Evolutionary conservation across 35 echinoderm and acorn worm genomes (phyloP).

Genomic region (Ptychodera flava): DNA sequence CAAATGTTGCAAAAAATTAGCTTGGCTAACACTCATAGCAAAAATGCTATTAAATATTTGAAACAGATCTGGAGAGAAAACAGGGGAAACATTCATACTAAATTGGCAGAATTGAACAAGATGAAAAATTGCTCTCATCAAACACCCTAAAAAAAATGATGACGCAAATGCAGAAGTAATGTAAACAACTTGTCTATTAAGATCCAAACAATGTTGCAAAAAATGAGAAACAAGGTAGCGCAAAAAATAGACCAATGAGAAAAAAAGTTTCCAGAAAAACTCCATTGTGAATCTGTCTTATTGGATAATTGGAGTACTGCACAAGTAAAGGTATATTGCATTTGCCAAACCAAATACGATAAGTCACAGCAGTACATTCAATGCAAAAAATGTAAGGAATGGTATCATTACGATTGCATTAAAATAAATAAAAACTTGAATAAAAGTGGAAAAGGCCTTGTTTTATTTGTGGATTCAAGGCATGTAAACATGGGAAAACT

Average conservation of each 20-base stretch:
- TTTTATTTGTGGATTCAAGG: not conserved
- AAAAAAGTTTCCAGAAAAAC: not conserved
- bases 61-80: not conserved
- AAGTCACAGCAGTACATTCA: not conserved
- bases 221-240: not conserved
- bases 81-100: not conserved
- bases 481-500: not conserved
- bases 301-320: not conserved
- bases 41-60: not conserved
- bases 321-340: not conserved
- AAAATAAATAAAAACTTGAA: not conserved
- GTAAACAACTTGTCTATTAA: not conserved
- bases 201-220: not conserved
- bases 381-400: not conserved
- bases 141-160: not conserved
- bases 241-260: not conserved
- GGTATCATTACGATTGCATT: not conserved
- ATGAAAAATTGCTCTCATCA: not conserved
- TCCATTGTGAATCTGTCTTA: not conserved
- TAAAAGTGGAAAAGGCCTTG: not conserved
- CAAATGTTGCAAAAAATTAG: not conserved
- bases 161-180: not conserved
- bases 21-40: not conserved
- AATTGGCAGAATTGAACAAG: not conserved
- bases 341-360: not conserved